A percentile compares a stretch with the other conserved stretches of the same genome.
Conservation (phyloP, 1,140 invertebrate species). For the Bombus waltoni region DNA sequence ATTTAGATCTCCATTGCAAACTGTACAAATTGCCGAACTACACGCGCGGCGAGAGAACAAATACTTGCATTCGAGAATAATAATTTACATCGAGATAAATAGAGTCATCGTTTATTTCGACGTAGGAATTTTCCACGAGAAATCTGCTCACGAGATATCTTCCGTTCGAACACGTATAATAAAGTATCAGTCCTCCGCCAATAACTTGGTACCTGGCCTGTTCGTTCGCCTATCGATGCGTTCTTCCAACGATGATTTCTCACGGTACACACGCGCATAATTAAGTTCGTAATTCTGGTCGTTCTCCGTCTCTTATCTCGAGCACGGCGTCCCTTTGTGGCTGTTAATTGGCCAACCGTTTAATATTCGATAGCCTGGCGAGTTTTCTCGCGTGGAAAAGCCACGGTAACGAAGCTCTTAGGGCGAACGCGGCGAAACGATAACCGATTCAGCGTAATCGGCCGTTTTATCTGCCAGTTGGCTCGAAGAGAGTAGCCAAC, state of each 20-base stretch:
- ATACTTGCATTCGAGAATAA: no score
- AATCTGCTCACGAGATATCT: no score
- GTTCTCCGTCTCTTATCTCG: background rate
- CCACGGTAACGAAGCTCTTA: constrained; percentile 5
- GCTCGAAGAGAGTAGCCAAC: background rate
- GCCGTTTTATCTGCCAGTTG: constrained; percentile 42
- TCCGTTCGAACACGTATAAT: no score
- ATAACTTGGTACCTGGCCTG: background rate
- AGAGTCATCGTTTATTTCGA: no score
- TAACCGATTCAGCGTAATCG: constrained; percentile 52
- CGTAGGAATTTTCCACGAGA: no score
- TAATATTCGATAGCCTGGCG: background rate
- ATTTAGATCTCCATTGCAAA: background rate
- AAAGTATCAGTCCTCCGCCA: no score
- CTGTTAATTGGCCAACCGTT: constrained; percentile 26
- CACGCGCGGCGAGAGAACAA: no score
- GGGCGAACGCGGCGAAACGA: background rate
- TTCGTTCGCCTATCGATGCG: no score
- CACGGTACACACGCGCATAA: background rate
- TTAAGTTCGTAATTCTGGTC: background rate
- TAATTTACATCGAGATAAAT: no score
- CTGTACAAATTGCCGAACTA: no score
- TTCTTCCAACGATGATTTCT: background rate
- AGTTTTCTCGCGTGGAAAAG: constrained; percentile 32
- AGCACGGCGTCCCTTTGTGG: background rate